These are phyloP conservation scores for Xestia ashworthii DNA, from an alignment of 2,888 invertebrate species.

Conservation along the genomic window DNA sequence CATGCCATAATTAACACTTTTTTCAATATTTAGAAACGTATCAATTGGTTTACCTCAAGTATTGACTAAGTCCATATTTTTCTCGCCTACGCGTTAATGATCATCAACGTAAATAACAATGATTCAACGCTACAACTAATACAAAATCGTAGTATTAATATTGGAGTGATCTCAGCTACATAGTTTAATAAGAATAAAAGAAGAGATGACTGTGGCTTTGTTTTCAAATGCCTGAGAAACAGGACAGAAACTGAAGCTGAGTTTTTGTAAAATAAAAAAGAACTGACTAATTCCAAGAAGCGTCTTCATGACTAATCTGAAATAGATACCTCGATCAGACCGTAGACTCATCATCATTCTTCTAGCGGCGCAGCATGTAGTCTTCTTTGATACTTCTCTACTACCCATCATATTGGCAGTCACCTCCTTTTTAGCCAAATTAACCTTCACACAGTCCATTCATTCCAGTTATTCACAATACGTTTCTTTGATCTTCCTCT, in stretches of 20 bases:
- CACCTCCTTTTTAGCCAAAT: too few relatives aligned
- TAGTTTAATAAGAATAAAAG: constrained; percentile 31
- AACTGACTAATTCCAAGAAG: constrained; percentile 4
- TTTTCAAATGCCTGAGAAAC: constrained; percentile 19
- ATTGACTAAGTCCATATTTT: constrained; percentile 37
- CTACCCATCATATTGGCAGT: too few relatives aligned
- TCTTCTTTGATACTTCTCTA: too few relatives aligned
- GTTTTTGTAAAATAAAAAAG: constrained; percentile 14
- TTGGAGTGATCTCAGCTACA: constrained; percentile 57
- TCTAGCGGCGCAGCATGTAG: too few relatives aligned
- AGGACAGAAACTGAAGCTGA: constrained; percentile 2
- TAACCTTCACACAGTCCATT: too few relatives aligned
- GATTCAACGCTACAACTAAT: constrained; percentile 53
- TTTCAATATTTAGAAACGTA: background rate
- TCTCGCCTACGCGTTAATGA: constrained; percentile 51
- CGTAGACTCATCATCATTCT: background rate
- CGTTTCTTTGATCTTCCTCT: too few relatives aligned
- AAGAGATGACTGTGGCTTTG: constrained; percentile 14
- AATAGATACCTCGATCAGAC: background rate
- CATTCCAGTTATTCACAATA: too few relatives aligned
- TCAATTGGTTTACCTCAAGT: constrained; percentile 21
- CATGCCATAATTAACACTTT: background rate
- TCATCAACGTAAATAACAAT: constrained; percentile 66
- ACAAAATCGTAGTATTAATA: constrained; percentile 50
- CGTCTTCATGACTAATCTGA: constrained; percentile 8